These are phyloP conservation scores for Eubucco bourcierii DNA, from an alignment of 2,113 vertebrate species.

Conservation along the genomic window DNA sequence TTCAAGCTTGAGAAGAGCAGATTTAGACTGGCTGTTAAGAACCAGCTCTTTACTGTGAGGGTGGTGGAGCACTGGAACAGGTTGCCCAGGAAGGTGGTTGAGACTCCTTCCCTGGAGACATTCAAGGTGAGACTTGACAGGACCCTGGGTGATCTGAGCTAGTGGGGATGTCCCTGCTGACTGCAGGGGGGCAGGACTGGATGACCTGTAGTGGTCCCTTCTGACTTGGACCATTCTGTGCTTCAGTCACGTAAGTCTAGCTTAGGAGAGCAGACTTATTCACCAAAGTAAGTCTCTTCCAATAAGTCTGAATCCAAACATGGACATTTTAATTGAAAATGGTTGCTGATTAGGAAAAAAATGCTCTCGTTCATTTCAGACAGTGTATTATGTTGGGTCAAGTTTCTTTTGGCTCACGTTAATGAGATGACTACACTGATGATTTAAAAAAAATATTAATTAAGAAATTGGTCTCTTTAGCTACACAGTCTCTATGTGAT, in stretches of 20 bases:
- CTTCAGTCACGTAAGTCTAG: not conserved
- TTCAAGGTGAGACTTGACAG: no score
- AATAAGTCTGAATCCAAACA: not conserved
- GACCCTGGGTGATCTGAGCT: no score
- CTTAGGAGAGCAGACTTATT: not conserved
- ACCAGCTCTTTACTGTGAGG: no score
- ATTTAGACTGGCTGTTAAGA: no score
- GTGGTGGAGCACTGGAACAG: no score
- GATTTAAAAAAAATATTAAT: constrained; percentile 44
- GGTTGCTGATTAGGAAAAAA: not conserved
- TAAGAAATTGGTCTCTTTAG: not conserved
- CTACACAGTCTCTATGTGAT: not conserved
- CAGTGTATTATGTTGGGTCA: constrained; percentile 13
- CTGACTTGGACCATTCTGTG: no score
- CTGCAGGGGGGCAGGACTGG: no score
- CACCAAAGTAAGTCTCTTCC: not conserved
- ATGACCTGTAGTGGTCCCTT: no score
- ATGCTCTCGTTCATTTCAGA: constrained; percentile 1
- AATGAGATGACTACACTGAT: not conserved
- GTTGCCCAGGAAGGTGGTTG: no score
- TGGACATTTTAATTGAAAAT: constrained; percentile 36
- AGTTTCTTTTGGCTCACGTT: not conserved
- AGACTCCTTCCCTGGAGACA: no score
- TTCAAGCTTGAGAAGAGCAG: no score
- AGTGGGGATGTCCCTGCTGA: no score